phyloP scores from a whole-genome alignment of 2,888 invertebrate genomes.

The Cetonia aurata region DNA sequence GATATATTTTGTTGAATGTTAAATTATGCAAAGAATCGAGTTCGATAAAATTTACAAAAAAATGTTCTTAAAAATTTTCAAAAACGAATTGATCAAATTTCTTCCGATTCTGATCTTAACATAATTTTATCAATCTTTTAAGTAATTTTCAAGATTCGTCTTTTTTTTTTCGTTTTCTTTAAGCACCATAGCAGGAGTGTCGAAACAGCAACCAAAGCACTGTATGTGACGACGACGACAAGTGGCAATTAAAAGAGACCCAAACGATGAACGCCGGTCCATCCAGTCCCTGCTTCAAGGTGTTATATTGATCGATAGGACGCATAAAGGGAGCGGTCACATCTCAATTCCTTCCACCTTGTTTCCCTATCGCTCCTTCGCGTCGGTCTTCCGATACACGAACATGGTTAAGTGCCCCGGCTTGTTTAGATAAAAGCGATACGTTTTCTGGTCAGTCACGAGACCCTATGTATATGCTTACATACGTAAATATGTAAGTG shows the following conservation, averaged over 20 bases:
- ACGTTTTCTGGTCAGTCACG: conserved; percentile 27
- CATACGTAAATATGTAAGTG: neutral
- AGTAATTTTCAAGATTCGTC: too few species aligned
- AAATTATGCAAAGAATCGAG: too few species aligned
- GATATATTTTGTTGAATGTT: too few species aligned
- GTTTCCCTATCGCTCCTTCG: conserved; percentile 57
- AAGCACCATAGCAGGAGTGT: neutral
- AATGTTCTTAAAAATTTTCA: too few species aligned
- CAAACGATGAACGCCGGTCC: neutral
- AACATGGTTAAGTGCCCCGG: conserved; percentile 61
- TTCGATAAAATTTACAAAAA: too few species aligned
- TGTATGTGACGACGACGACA: neutral
- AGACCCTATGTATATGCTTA: neutral
- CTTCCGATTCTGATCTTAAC: too few species aligned
- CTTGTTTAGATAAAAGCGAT: conserved; percentile 63
- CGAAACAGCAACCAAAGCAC: conserved; percentile 5
- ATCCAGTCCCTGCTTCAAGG: conserved; percentile 46
- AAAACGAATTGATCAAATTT: too few species aligned
- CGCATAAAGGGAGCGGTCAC: conserved; percentile 59
- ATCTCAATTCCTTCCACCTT: conserved; percentile 59
- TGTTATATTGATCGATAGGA: conserved; percentile 59
- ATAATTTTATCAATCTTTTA: too few species aligned
- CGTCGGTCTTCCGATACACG: conserved; percentile 52
- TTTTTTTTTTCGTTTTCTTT: too few species aligned
- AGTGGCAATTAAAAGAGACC: conserved; percentile 33